A percentile compares a stretch with the other conserved stretches of the same genome.
Conservation (phyloP, 2,113 vertebrate genomes). For the Emberiza fucata region DNA sequence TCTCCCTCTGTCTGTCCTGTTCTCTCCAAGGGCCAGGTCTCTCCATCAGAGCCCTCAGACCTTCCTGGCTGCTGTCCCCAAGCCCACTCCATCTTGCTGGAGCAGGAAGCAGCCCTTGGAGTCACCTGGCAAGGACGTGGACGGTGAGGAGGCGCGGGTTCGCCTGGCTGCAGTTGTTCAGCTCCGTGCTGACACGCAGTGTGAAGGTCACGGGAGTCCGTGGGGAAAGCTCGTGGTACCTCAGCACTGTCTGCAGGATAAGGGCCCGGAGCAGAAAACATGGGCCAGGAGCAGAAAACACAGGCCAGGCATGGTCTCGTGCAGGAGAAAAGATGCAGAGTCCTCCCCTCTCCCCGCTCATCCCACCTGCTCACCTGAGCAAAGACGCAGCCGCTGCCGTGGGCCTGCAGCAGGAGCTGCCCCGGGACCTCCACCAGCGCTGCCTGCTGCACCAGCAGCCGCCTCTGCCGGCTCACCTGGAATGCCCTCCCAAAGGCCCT, state of each 20-base stretch:
- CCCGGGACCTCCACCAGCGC: conserved; percentile 69
- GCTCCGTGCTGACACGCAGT: conserved; percentile 2
- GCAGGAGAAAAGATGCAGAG: background rate
- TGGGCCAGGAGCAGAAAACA: background rate
- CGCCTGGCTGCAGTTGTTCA: conserved; percentile 13
- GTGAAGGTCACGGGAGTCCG: background rate
- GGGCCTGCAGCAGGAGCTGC: conserved; percentile 65
- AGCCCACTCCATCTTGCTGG: background rate
- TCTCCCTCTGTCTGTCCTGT: background rate
- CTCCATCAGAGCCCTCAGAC: background rate
- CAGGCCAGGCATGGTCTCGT: background rate
- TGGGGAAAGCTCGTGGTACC: background rate
- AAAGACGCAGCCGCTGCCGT: conserved; percentile 73
- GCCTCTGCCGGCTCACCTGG: conserved; percentile 67
- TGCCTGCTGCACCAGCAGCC: conserved; percentile 79
- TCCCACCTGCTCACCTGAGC: conserved; percentile 70
- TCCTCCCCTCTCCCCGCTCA: fast-evolving
- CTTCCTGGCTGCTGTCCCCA: background rate
- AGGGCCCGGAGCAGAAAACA: background rate
- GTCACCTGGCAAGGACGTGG: conserved; percentile 13
- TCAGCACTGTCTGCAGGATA: background rate
- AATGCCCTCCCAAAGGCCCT: conserved; percentile 62
- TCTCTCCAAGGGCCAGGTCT: fast-evolving
- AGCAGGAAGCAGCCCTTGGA: background rate
- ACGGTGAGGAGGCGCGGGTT: fast-evolving